Conservation (phyloP, 2,113 vertebrate species). For the Mobula hypostoma region DNA sequence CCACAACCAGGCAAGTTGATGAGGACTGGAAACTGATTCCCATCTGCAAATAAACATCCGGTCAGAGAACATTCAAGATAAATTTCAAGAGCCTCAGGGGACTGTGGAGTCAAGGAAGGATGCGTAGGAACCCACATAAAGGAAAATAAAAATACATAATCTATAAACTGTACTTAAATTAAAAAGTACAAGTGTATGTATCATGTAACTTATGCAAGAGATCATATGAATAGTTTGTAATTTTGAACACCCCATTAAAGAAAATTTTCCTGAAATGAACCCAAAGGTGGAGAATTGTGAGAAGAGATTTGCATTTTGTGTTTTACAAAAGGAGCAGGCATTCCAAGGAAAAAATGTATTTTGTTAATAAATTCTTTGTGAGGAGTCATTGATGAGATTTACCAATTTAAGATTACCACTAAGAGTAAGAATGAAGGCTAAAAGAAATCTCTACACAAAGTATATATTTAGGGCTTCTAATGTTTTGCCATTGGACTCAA, state of each 20-base stretch:
- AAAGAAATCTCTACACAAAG: neutral
- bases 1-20: constrained; percentile 84
- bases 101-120: too few relatives aligned
- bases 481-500: neutral
- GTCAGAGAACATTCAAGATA: neutral
- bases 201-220: neutral
- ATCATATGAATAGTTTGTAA: neutral
- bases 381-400: neutral
- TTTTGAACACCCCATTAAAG: neutral
- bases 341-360: too few relatives aligned
- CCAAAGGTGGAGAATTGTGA: neutral
- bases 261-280: neutral
- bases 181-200: neutral
- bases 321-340: too few relatives aligned
- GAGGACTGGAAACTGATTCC: constrained; percentile 64
- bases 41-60: constrained; percentile 48
- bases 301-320: neutral
- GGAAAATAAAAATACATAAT: neutral
- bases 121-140: too few relatives aligned
- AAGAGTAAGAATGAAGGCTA: neutral
- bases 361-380: neutral
- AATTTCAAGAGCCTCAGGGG: neutral
- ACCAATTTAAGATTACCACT: constrained; percentile 5
- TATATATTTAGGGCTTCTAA: neutral
- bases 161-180: neutral